A percentile compares a stretch with the other conserved stretches of the same genome.
These are phyloP conservation scores for Ficedula albicollis DNA, from an alignment of 2,797 vertebrate genomes.

Conservation along the genomic window DNA sequence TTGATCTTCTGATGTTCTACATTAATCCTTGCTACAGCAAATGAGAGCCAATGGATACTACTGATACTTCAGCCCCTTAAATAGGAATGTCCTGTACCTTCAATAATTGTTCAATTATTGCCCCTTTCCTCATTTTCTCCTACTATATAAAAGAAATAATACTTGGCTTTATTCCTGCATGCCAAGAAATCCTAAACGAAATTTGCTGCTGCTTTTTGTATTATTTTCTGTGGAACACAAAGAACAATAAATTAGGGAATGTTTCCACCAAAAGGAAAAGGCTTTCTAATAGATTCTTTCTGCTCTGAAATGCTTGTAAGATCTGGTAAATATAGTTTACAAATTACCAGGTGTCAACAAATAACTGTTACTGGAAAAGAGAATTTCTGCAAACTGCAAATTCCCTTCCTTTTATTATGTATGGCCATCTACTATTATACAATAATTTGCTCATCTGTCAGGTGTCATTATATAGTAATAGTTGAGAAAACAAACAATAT, in stretches of 20 bases:
- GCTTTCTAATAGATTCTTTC: neutral
- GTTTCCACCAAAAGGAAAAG: neutral
- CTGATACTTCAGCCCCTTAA: neutral
- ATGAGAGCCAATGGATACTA: neutral
- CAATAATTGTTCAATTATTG: neutral
- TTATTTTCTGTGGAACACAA: neutral
- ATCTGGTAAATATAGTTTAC: neutral
- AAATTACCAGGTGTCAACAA: neutral
- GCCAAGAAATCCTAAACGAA: neutral
- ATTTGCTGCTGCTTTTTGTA: neutral
- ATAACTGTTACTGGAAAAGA: neutral
- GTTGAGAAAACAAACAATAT: neutral
- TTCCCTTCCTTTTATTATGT: neutral
- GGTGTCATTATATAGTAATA: neutral
- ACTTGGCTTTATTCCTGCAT: neutral
- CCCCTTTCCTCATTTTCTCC: neutral
- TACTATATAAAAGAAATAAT: neutral
- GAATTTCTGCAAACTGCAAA: neutral
- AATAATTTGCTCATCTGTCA: neutral
- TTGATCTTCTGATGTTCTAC: neutral
- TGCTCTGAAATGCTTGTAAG: neutral
- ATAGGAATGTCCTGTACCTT: neutral
- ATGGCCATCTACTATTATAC: neutral
- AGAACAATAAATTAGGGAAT: neutral
- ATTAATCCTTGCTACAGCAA: neutral